A percentile compares a stretch with the other conserved stretches of the same genome.
phyloP scores from a whole-genome alignment of 2,888 invertebrate genomes.

The Acronicta alni region DNA sequence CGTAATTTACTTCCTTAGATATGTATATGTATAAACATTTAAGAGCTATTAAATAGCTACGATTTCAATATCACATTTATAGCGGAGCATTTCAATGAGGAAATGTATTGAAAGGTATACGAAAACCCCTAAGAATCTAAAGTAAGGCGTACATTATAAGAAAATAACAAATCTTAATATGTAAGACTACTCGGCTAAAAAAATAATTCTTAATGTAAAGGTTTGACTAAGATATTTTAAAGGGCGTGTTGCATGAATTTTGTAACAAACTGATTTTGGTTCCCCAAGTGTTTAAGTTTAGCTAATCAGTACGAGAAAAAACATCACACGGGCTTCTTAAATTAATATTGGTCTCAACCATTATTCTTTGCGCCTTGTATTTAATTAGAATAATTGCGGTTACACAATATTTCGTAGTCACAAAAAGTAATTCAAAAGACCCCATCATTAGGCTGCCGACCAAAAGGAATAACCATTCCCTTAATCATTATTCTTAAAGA shows the following conservation, averaged over 20 bases:
- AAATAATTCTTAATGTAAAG: neutral
- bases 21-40: constrained; percentile 58
- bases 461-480: constrained; percentile 88
- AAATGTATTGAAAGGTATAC: constrained; percentile 10
- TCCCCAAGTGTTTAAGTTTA: constrained; percentile 27
- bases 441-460: constrained; percentile 85
- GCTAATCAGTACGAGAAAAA: constrained; percentile 34
- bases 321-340: constrained; percentile 18
- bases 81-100: neutral
- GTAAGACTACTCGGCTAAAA: constrained; percentile 2
- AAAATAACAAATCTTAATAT: constrained; percentile 19
- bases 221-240: neutral
- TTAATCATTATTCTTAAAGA: constrained; percentile 89
- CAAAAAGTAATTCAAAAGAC: constrained; percentile 85
- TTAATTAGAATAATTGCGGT: constrained; percentile 79
- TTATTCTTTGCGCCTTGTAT: constrained; percentile 56
- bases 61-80: constrained; percentile 14
- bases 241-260: constrained; percentile 13
- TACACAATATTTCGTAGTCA: constrained; percentile 79
- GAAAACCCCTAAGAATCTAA: constrained; percentile 8
- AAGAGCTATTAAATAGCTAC: constrained; percentile 56
- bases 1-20: constrained; percentile 68
- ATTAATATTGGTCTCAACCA: constrained; percentile 38
- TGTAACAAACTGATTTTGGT: constrained; percentile 36
- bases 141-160: constrained; percentile 6